A percentile compares a stretch with the other conserved stretches of the same genome.
phyloP scores from a whole-genome alignment of 2,113 vertebrate species.

The Neotragus pygmaeus region DNA sequence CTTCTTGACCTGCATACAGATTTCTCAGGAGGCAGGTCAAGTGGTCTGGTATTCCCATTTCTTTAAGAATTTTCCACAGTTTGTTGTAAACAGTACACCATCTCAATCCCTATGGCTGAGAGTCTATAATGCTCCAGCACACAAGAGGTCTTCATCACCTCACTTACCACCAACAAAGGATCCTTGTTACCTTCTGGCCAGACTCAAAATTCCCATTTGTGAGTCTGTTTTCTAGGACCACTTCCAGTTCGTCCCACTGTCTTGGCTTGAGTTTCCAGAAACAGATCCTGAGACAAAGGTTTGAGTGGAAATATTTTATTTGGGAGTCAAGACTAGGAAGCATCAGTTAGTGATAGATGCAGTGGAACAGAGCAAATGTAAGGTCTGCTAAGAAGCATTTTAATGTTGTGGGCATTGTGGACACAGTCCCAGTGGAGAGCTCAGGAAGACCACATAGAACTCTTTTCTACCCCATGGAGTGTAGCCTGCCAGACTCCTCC shows the following conservation, averaged over 20 bases:
- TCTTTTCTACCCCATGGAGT: too few relatives aligned
- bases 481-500: not conserved
- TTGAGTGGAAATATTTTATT: not conserved
- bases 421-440: not conserved
- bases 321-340: not conserved
- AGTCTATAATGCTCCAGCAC: not conserved
- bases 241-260: not conserved
- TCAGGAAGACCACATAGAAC: not conserved
- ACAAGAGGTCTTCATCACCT: not conserved
- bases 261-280: not conserved
- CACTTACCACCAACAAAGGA: not conserved
- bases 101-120: not conserved
- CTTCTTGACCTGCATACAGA: not conserved
- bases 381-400: not conserved
- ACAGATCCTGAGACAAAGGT: not conserved
- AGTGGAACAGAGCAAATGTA: not conserved
- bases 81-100: not conserved
- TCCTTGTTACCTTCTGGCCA: not conserved
- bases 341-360: not conserved
- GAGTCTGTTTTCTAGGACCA: not conserved
- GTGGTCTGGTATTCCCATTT: not conserved
- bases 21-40: not conserved
- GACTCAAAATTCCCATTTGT: not conserved
- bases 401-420: not conserved
- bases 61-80: not conserved